Base-by-base conservation (phyloP, 2,113 vertebrate genomes). In the Aviceda subcristata region DNA sequence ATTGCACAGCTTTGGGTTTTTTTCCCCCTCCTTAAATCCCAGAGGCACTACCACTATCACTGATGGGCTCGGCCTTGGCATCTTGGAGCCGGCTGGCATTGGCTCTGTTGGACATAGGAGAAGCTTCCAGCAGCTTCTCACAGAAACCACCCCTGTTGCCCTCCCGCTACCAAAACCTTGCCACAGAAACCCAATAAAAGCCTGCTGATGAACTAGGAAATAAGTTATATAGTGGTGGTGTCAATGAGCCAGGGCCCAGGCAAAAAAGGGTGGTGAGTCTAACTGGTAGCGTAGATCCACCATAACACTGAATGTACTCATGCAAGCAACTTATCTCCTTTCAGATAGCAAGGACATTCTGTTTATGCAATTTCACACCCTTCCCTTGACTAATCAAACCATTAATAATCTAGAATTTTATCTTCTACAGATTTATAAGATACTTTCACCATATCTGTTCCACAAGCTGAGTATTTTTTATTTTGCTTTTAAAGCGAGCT, bases 31-130 rank as follows among this genome's bases (percentile, higher is more conserved):
- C 29, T 77, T 36, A 46, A 6, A 10, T 9, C 23, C 56, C 71
- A n/a, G 34, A 53, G 78, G 36, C 3, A 6, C 34, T 56, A 5
- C 29, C 50, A 17, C 32, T 4, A 3, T 7, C 0, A 0, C 41
- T 51, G 32, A 24, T 34, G 76, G 22, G 12, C 32, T 55, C 13
- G 12, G 17, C 10, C 53, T 41, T 77, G 23, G 23, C n/a, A 15
- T 26, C 59, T 38, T 26, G 23, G 59, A 38, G 23, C 59, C 1
- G 1, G 7, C 23, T 60, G 23, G 23, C 14, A 38, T 38, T 60
- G 59, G 15, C n/a, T 60, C 15, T 38, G 10, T 38, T 5, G 3
- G 29, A 30, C 53, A 55, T 16, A 11, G 29, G 16, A 16, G 53
- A 55, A 55, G 53, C 3, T 55, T 55, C 27, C 10, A 17, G 51